These are phyloP conservation scores for Beroe ovata DNA, from an alignment of 37 sponge, comb jelly and placozoan species.

Conservation along the genomic window DNA sequence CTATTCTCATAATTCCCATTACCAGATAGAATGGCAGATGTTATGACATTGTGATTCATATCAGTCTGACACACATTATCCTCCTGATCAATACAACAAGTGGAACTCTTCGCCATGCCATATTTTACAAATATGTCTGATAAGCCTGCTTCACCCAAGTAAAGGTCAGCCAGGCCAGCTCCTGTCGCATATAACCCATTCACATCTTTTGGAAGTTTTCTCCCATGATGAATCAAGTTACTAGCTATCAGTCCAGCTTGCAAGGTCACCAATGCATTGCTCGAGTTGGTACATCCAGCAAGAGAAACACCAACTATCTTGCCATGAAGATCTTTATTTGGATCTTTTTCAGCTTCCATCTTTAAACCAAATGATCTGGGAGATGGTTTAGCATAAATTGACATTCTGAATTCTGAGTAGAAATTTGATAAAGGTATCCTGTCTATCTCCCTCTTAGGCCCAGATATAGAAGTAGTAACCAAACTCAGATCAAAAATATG, in stretches of 20 bases:
- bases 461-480: constrained; percentile 5
- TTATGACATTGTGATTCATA: background rate
- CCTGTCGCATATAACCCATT: constrained; percentile 37
- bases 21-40: constrained; percentile 38
- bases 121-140: background rate
- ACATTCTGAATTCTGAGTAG: background rate
- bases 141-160: constrained; percentile 12
- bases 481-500: background rate
- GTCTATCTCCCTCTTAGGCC: constrained; percentile 33
- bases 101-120: background rate
- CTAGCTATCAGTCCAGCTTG: constrained; percentile 34
- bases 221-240: background rate
- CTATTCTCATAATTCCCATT: constrained; percentile 59
- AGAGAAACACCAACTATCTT: background rate
- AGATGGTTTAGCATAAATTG: constrained; percentile 21
- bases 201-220: background rate
- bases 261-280: constrained; percentile 49
- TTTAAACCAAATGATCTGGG: constrained; percentile 33
- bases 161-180: constrained; percentile 52
- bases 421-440: background rate
- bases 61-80: no score
- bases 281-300: constrained; percentile 56
- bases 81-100: constrained; percentile 2
- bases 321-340: background rate
- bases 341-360: background rate